Percentiles rank a stretch among this genome's conserved stretches.
Evolutionary conservation across 2,113 vertebrate genomes (phyloP).

Genomic region (Aleadryas rufinucha): DNA sequence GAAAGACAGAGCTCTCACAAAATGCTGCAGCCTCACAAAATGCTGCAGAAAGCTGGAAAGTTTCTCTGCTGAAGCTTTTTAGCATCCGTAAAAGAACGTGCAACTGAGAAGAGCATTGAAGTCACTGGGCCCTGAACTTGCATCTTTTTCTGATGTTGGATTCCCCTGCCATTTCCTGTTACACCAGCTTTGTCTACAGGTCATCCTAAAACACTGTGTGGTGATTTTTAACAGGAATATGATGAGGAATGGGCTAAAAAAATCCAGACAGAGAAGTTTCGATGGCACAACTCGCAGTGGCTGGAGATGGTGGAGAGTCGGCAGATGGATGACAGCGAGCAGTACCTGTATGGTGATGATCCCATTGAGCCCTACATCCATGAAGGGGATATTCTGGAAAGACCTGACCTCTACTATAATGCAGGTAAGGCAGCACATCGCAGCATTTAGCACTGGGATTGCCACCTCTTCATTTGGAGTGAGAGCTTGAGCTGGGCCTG

Average conservation of each 20-base stretch:
- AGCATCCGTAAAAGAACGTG: neutral
- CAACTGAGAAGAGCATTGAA: neutral
- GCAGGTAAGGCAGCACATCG: conserved; percentile 72
- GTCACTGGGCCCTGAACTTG: neutral
- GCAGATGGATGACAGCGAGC: conserved; percentile 85
- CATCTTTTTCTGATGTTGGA: neutral
- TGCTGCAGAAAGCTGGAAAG: too few relatives aligned
- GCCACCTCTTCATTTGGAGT: neutral
- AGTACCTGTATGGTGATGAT: conserved; percentile 80
- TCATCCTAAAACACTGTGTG: neutral
- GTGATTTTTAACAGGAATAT: conserved; percentile 78
- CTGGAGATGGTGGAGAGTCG: conserved; percentile 92
- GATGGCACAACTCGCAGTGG: conserved; percentile 96
- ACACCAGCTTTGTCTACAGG: neutral
- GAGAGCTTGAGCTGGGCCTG: neutral
- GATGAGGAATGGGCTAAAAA: conserved; percentile 90
- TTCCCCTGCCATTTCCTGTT: neutral
- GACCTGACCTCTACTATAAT: conserved; percentile 86
- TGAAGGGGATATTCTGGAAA: conserved; percentile 83
- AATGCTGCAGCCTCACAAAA: too few relatives aligned
- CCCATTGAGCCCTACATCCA: conserved; percentile 83
- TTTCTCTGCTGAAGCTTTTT: too few relatives aligned
- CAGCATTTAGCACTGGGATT: neutral
- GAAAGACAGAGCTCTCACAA: too few relatives aligned
- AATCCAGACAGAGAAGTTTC: conserved; percentile 90